These are phyloP conservation scores for Calonectris borealis DNA, from an alignment of 2,113 vertebrate species.

Conservation along the genomic window DNA sequence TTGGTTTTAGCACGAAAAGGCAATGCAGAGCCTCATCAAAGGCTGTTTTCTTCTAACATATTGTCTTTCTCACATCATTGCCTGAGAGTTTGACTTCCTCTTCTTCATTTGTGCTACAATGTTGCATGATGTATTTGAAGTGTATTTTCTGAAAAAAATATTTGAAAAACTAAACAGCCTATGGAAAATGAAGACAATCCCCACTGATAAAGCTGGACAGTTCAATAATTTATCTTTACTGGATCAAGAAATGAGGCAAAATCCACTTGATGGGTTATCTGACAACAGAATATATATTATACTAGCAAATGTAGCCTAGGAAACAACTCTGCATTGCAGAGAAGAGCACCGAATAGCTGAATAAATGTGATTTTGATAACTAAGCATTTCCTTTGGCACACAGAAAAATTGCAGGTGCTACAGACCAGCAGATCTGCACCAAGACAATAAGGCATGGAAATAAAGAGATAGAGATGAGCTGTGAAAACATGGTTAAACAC, in stretches of 20 bases:
- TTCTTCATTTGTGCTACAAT: background rate
- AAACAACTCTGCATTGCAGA: constrained; percentile 57
- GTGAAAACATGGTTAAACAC: background rate
- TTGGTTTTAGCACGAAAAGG: background rate
- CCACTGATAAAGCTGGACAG: background rate
- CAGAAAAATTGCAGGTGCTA: background rate
- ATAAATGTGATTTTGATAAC: constrained; percentile 32
- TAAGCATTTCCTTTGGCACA: constrained; percentile 22
- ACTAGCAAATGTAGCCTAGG: constrained; percentile 43
- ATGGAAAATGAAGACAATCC: background rate
- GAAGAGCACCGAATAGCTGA: constrained; percentile 1
- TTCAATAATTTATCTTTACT: background rate
- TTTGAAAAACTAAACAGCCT: background rate
- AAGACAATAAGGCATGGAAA: background rate
- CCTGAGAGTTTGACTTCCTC: background rate
- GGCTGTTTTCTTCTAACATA: background rate
- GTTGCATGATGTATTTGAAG: background rate
- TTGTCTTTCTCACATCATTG: background rate
- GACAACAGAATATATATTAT: background rate
- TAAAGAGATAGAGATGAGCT: background rate
- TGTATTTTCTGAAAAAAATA: background rate
- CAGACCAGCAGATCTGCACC: background rate
- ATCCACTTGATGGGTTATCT: background rate
- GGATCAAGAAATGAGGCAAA: background rate
- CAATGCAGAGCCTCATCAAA: background rate